Evolutionary conservation across 2,888 invertebrate species (phyloP).

Genomic region (Agrypnus murinus): DNA sequence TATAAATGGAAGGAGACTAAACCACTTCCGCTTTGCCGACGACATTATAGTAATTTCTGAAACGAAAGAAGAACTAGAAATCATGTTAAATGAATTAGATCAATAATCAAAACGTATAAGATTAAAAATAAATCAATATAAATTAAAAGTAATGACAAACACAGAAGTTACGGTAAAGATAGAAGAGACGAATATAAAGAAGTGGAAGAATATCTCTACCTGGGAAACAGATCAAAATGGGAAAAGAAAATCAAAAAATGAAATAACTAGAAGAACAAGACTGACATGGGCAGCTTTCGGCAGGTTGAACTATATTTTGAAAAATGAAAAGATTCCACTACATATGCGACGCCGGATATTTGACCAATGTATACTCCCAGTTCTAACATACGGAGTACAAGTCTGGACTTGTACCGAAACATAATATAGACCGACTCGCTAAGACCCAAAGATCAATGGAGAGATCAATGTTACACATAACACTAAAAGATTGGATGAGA

Average conservation of each 20-base stretch:
- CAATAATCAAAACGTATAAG: neutral
- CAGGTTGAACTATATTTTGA: too few species aligned
- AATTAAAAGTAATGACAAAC: neutral
- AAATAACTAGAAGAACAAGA: too few species aligned
- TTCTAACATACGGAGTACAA: too few species aligned
- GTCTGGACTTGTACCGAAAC: neutral
- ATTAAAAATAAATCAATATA: neutral
- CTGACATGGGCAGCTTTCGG: too few species aligned
- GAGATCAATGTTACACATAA: too few species aligned
- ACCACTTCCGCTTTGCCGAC: constrained; percentile 2
- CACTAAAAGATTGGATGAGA: too few species aligned
- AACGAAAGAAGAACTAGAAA: constrained; percentile 3
- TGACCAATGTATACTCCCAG: too few species aligned
- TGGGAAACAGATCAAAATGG: too few species aligned
- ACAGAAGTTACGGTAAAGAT: neutral
- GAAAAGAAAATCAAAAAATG: too few species aligned
- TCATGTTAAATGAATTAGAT: constrained; percentile 1
- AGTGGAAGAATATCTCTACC: neutral
- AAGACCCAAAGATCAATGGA: too few species aligned
- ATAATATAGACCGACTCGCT: neutral
- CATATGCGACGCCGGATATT: too few species aligned
- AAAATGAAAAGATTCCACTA: too few species aligned
- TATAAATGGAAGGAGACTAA: neutral
- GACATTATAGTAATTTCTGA: neutral
- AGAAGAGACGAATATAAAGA: neutral